Evolutionary conservation across 1,140 invertebrate species (phyloP).

Genomic region (Teleogryllus occipitalis): DNA sequence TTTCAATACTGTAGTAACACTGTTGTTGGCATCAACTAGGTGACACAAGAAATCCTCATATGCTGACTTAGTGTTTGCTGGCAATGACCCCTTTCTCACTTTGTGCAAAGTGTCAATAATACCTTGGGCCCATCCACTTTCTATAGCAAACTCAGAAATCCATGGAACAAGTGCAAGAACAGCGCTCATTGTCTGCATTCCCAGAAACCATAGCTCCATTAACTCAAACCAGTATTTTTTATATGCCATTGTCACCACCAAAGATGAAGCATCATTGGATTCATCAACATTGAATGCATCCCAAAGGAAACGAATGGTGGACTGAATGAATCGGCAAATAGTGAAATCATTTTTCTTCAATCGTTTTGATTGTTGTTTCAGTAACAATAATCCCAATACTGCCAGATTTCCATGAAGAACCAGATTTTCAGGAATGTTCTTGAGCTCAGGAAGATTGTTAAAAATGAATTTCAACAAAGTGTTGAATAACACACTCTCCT

Average conservation of each 20-base stretch:
- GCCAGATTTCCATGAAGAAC: conserved; percentile 76
- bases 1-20: conserved; percentile 65
- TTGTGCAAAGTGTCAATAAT: conserved; percentile 71
- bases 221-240: conserved; percentile 81
- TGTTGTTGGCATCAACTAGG: conserved; percentile 70
- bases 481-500: conserved; percentile 65
- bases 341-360: conserved; percentile 80
- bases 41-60: conserved; percentile 83
- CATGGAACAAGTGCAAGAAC: conserved; percentile 72
- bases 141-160: conserved; percentile 83
- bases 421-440: conserved; percentile 72
- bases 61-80: conserved; percentile 74
- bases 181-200: conserved; percentile 82
- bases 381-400: conserved; percentile 68
- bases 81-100: conserved; percentile 70
- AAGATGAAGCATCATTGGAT: conserved; percentile 64
- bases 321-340: conserved; percentile 77
- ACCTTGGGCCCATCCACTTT: conserved; percentile 85
- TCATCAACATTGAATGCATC: conserved; percentile 85
- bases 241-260: conserved; percentile 77
- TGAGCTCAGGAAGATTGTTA: conserved; percentile 74
- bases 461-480: conserved; percentile 78
- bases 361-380: conserved; percentile 73
- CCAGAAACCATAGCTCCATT: conserved; percentile 85
- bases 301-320: conserved; percentile 83